Base-by-base conservation (phyloP, 92 coral and sea anemone genomes). In the Micromussa lordhowensis region DNA sequence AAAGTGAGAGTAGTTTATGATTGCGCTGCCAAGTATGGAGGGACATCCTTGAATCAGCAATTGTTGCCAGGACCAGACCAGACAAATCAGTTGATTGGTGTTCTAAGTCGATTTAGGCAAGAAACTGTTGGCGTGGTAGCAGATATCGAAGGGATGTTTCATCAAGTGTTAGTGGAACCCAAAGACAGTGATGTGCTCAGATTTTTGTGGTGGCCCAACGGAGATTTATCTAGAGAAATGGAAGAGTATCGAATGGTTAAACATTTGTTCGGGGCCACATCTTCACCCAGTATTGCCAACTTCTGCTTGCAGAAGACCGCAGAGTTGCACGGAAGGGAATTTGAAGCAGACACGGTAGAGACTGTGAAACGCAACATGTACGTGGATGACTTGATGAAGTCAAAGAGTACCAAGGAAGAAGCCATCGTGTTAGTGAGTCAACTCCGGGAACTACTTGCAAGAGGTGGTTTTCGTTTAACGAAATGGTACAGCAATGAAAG, bases 351-450 rank as follows among this genome's bases (percentile, higher is more conserved):
- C 71, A 53, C 83, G 61, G 68, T 85, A 5, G 76, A 76, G 30
- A 88, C 89, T 15, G 76, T 87, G 40, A 68, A 81, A 16, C 77
- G 69, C 26, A 91, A 86, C 81, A 86, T 86, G 91, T 88, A 92
- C 40, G 92, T 92, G n/a, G 92, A 91, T 31, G 96, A 93, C 77
- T 49, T 91, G 85, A 89, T 90, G 96, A 91, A 91, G 87, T 93
- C 96, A 17, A 68, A 78, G 3, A 84, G 64, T 26, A 48, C 87
- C 29, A 57, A 90, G 1, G 75, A 88, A 40, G 51, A 63, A 16
- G 92, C 92, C 21, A 38, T 72, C 21, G 49, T 28, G 36, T 70
- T 91, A 12, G 89, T 89, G 2, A 29, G 78, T 32, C 85, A 88
- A 69, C 63, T 86, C 14, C 69, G 84, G 26, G 96, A 91, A 61